phyloP scores from a whole-genome alignment of 2,888 invertebrate genomes.

The Eristalis intricaria region DNA sequence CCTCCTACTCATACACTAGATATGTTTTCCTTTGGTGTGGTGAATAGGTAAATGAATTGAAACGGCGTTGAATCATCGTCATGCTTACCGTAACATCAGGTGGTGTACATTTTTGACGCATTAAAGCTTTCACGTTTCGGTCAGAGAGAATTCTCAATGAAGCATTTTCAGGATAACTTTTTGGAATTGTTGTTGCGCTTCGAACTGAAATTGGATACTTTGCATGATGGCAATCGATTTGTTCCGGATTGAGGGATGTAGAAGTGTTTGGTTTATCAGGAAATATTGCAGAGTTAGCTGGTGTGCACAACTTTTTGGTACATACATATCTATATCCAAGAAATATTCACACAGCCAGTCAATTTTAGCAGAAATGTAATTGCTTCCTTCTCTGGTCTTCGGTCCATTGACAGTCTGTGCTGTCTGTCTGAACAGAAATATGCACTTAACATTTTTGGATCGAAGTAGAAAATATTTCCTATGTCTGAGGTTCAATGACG shows the following conservation, averaged over 20 bases:
- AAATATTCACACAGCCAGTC: too few species aligned
- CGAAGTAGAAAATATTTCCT: too few species aligned
- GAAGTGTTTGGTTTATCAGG: background rate
- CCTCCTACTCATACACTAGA: background rate
- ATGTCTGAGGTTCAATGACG: too few species aligned
- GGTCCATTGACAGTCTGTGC: too few species aligned
- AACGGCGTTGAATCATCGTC: slow-evolving; percentile 64
- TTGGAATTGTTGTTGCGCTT: background rate
- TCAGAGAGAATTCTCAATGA: background rate
- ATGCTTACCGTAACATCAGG: slow-evolving; percentile 43
- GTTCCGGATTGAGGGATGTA: background rate
- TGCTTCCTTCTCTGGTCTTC: too few species aligned
- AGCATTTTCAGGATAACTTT: background rate
- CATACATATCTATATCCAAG: too few species aligned
- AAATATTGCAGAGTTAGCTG: background rate
- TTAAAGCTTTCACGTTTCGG: background rate
- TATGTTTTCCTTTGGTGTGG: slow-evolving; percentile 33
- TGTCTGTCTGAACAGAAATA: too few species aligned
- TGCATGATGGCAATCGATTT: background rate
- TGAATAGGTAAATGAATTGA: slow-evolving; percentile 65
- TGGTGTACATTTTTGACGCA: background rate
- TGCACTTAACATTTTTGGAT: too few species aligned
- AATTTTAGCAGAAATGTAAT: too few species aligned
- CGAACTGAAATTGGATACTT: background rate
- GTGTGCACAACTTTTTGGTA: background rate